Percentiles rank a stretch among this genome's conserved stretches.
phyloP scores from a whole-genome alignment of 2,797 vertebrate genomes.

The Hyperoplus immaculatus region DNA sequence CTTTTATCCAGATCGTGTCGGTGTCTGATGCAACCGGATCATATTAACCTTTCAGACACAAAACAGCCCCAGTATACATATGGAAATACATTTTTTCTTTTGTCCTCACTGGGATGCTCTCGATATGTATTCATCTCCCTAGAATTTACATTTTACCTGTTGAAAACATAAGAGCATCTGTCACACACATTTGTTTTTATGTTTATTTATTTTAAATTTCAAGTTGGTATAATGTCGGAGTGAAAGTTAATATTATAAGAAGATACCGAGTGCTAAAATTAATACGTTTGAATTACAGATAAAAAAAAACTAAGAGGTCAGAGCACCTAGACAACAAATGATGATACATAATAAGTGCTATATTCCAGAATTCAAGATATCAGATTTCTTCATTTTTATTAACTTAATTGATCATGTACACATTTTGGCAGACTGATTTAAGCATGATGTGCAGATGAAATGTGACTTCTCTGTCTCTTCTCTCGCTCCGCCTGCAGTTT shows the following conservation, averaged over 20 bases:
- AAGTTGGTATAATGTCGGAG: not conserved
- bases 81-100: constrained; percentile 1
- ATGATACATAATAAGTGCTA: not conserved
- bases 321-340: not conserved
- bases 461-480: constrained; percentile 15
- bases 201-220: not conserved
- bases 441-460: not conserved
- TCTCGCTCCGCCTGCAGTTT: constrained; percentile 85
- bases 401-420: not conserved
- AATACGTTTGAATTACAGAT: not conserved
- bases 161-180: not conserved
- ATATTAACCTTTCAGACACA: not conserved
- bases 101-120: not conserved
- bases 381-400: not conserved
- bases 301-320: not conserved
- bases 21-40: not conserved
- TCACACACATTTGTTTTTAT: not conserved
- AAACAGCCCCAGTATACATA: not conserved
- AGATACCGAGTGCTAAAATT: not conserved
- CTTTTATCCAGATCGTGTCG: constrained; percentile 1
- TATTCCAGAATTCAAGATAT: not conserved
- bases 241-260: not conserved
- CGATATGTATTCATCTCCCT: constrained; percentile 5
- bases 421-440: not conserved
- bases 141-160: not conserved